Conservation (phyloP, 2,797 vertebrate genomes). For the Cyprinodon diabolis region DNA sequence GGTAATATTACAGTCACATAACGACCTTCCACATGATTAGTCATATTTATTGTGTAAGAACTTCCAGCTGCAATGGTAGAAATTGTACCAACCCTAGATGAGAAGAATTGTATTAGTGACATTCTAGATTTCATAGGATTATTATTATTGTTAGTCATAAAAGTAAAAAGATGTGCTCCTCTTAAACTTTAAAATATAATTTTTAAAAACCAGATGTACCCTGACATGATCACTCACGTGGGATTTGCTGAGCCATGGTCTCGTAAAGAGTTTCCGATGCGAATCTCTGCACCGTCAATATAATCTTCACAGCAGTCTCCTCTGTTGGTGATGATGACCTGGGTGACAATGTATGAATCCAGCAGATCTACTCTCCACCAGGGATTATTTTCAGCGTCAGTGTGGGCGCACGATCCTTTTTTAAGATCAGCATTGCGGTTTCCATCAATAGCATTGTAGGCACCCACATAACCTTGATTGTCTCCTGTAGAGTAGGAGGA, state of each 20-base stretch:
- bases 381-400: background rate
- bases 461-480: background rate
- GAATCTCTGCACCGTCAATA: conserved; percentile 47
- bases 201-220: no score
- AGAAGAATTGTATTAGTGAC: no score
- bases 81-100: no score
- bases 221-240: conserved; percentile 21
- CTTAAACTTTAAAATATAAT: no score
- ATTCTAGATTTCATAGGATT: no score
- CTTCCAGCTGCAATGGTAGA: conserved; percentile 11
- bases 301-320: conserved; percentile 21
- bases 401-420: background rate
- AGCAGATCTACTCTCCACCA: conserved; percentile 62
- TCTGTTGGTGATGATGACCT: conserved; percentile 62
- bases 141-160: no score
- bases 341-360: conserved; percentile 50
- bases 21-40: conserved; percentile 31
- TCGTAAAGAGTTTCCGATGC: conserved; percentile 43
- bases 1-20: conserved; percentile 33
- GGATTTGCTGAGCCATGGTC: conserved; percentile 39
- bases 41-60: background rate
- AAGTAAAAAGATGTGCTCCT: no score
- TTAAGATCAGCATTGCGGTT: background rate
- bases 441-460: background rate
- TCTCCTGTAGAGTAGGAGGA: background rate